Evolutionary conservation across 2,797 vertebrate genomes (phyloP).

Genomic region (Champsocephalus esox): DNA sequence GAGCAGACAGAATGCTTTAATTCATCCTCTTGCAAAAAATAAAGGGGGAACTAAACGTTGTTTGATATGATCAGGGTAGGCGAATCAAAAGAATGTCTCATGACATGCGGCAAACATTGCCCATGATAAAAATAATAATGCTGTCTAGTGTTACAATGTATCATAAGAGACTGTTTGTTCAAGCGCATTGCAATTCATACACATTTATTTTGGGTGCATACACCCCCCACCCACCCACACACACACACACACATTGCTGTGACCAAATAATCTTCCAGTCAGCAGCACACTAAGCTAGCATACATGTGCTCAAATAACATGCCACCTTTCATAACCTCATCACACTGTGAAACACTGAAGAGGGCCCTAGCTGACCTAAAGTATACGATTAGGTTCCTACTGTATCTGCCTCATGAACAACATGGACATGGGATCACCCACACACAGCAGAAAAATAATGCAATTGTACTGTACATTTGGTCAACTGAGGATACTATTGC

Average conservation of each 20-base stretch:
- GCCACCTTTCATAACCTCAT: conserved; percentile 78
- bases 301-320: conserved; percentile 80
- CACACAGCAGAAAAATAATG: conserved; percentile 12
- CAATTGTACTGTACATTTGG: conserved; percentile 5
- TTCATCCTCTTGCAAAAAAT: conserved; percentile 36
- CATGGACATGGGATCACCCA: conserved; percentile 25
- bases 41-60: conserved; percentile 28
- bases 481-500: conserved; percentile 4
- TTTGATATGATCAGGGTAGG: conserved; percentile 48
- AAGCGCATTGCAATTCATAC: conserved; percentile 44
- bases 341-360: conserved; percentile 41
- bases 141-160: conserved; percentile 34
- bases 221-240: conserved; percentile 8
- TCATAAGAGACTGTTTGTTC: conserved; percentile 53
- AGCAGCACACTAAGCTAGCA: conserved; percentile 65
- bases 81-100: conserved; percentile 57
- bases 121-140: conserved; percentile 46
- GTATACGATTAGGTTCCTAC: conserved; percentile 26
- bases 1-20: conserved; percentile 63
- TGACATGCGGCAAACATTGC: conserved; percentile 37
- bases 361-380: conserved; percentile 36
- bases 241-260: conserved; percentile 47
- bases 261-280: conserved; percentile 72
- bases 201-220: conserved; percentile 68
- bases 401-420: conserved; percentile 50